A percentile compares a stretch with the other conserved stretches of the same genome.
These are phyloP conservation scores for Aleiodes alternator DNA, from an alignment of 2,888 invertebrate species.

Conservation along the genomic window DNA sequence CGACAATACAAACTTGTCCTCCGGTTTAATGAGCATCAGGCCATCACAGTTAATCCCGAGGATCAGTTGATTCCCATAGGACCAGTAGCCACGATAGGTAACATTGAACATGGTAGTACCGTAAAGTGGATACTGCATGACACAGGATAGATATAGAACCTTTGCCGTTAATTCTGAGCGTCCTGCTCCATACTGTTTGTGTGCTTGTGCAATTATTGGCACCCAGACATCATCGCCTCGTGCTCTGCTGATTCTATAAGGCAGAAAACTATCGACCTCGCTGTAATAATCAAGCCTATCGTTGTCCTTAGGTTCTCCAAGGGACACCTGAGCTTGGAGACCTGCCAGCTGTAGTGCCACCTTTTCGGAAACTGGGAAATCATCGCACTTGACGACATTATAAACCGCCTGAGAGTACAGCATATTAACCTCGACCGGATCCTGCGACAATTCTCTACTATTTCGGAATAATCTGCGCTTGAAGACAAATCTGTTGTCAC, in stretches of 20 bases:
- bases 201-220: slow-evolving; percentile 91
- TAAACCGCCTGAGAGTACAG: slow-evolving; percentile 97
- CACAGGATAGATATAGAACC: slow-evolving; percentile 94
- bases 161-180: slow-evolving; percentile 94
- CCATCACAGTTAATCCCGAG: slow-evolving; percentile 94
- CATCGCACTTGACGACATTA: slow-evolving; percentile 95
- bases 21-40: slow-evolving; percentile 91
- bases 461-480: slow-evolving; percentile 92
- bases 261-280: slow-evolving; percentile 93
- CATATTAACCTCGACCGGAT: slow-evolving; percentile 95
- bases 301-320: slow-evolving; percentile 89
- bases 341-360: slow-evolving; percentile 96
- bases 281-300: slow-evolving; percentile 90
- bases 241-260: slow-evolving; percentile 87
- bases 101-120: slow-evolving; percentile 92
- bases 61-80: slow-evolving; percentile 84
- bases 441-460: slow-evolving; percentile 92
- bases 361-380: slow-evolving; percentile 96
- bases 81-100: slow-evolving; percentile 95
- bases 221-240: slow-evolving; percentile 91
- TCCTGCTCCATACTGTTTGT: slow-evolving; percentile 93
- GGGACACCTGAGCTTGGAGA: slow-evolving; percentile 94
- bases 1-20: slow-evolving; percentile 93
- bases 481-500: slow-evolving; percentile 94
- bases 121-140: slow-evolving; percentile 96